Evolutionary conservation across 2,888 invertebrate species (phyloP), one percentile per base, ranked within the genome.

Genomic region (Leptopilina syphax): DNA sequence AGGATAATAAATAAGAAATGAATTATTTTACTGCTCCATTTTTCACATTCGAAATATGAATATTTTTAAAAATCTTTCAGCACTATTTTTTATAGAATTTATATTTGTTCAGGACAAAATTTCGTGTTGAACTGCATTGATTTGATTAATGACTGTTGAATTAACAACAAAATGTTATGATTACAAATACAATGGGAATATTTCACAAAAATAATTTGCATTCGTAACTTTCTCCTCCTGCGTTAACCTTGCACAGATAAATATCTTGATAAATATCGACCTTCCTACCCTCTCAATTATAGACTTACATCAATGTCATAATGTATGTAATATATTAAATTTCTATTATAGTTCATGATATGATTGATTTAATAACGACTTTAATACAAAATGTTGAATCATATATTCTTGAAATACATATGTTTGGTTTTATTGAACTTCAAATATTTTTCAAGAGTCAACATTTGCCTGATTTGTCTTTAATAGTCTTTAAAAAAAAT

Each of bases 241-340:
- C 66, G 44, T 67, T 67, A 67, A 41, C 66, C 66, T 67, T 67
- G 67, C 44, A 41, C n/a, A 67, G 44, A 67, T 44, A 67, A 41
- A 18, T 24, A 67, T 67, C 67, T 67, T 67, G 47, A 67, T 44
- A 67, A 44, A 67, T 67, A 7, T 18, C 67, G 44, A 67, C 67
- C 67, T 67, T 67, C 67, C 67, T 67, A 67, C 67, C 67, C 67
- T 67, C 67, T 50, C 12, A 10, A 50, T 34, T 34, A 34, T 34
- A 18, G 12, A 65, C 65, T 65, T 34, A 65, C 12, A 27, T 65
- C 27, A 65, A 65, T 65, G 44, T n/a, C 44, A 67, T n/a, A n/a
- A 63, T 63, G 24, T 18, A 63, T 63, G 10, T 50, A 50, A 50
- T 63, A 18, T 63, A 63, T 60, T 24, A 63, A 9, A 1, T 8